These are phyloP conservation scores for Columbina picui DNA, from an alignment of 2,113 vertebrate species.

Conservation along the genomic window DNA sequence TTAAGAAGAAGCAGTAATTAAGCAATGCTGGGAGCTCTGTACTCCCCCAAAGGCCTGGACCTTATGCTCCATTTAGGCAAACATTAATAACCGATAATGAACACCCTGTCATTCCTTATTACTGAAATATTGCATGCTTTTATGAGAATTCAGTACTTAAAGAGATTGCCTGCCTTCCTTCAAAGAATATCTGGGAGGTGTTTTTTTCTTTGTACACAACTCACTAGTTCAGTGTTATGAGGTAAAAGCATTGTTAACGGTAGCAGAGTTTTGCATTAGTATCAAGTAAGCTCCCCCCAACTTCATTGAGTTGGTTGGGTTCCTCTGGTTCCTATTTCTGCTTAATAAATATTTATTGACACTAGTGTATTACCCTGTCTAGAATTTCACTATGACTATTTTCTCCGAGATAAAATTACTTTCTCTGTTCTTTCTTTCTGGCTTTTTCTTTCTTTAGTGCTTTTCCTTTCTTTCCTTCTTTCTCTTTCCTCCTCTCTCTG, in stretches of 20 bases:
- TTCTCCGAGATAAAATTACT: neutral
- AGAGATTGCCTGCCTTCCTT: neutral
- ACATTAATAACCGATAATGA: constrained; percentile 25
- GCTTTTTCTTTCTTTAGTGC: neutral
- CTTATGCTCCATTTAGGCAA: constrained; percentile 32
- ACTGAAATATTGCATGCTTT: neutral
- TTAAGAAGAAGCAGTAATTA: neutral
- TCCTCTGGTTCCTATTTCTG: neutral
- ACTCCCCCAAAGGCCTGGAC: constrained; percentile 3
- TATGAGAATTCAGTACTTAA: neutral
- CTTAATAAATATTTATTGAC: neutral
- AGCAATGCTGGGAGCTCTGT: neutral
- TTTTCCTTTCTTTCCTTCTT: neutral
- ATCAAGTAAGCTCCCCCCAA: neutral
- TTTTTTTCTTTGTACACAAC: neutral
- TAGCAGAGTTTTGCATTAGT: neutral
- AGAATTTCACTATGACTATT: neutral
- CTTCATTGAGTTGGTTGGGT: neutral
- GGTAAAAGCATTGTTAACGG: neutral
- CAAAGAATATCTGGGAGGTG: neutral
- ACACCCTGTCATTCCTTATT: neutral
- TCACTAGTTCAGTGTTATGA: neutral
- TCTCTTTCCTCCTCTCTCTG: neutral
- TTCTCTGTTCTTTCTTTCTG: neutral
- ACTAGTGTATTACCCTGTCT: neutral